Base-by-base conservation (phyloP, 53 echinoderm and acorn worm species). In the Holothuria scabra region DNA sequence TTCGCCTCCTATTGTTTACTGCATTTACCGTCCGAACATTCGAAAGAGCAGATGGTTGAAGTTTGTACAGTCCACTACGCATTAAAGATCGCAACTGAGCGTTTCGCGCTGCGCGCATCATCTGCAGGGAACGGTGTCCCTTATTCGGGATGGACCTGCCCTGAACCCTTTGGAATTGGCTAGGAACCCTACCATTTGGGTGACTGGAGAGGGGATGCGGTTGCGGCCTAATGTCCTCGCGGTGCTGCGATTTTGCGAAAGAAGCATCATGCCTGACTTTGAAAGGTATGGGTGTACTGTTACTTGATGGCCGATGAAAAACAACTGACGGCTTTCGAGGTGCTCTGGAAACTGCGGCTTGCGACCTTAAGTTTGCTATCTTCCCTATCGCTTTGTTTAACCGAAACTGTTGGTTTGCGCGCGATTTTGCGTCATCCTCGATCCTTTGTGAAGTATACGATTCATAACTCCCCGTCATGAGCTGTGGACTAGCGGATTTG, bases 331-430 rank as follows among this genome's bases (percentile, higher is more conserved):
- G 82, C n/a, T 81, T 81, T 25, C 82, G 62, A 4, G 82, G 82
- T 81, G 82, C 82, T 16, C 82, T n/a, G 14, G 82, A 29, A 22
- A 23, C n/a, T 22, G 64, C 82, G 14, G 61, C 63, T 24, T 81
- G 82, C n/a, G 82, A 37, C 32, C 65, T 59, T 37, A 64, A 37
- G 48, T 81, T 81, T 22, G 64, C 60, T n/a, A 81, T 81, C 20
- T 64, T 81, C 24, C 82, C 82, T 2, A 81, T 81, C 18, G 82
- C 65, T 64, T 81, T 81, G 48, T 48, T 81, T 38, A 81, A 28
- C 41, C 82, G 37, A n/a, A 63, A 64, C 46, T 81, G 62, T 28
- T 81, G 82, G 46, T 61, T 63, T 28, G 78, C 78, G 52, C 78
- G 52, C 0, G 25, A 55, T 58, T 78, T 78, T 29, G 58, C 78